These are phyloP conservation scores for Clangula hyemalis DNA, from an alignment of 2,797 vertebrate species.

Conservation along the genomic window DNA sequence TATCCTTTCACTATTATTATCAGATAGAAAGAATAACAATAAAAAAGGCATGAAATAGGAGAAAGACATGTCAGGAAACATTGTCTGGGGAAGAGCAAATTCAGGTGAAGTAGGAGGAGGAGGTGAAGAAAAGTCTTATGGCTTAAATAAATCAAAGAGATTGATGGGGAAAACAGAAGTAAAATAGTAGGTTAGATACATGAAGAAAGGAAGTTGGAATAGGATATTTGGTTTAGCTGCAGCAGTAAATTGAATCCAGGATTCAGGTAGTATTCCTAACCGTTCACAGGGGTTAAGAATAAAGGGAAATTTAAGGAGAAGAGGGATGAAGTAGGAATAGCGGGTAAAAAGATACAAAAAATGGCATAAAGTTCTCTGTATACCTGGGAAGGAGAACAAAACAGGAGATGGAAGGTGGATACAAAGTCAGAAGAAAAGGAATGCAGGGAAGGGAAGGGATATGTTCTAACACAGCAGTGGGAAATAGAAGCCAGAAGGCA, in stretches of 20 bases:
- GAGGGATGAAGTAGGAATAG: neutral
- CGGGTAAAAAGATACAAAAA: neutral
- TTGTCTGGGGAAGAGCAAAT: neutral
- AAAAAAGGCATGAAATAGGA: neutral
- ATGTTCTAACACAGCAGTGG: fast-evolving
- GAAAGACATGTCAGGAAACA: neutral
- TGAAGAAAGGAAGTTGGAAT: neutral
- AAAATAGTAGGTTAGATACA: neutral
- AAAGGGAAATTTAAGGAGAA: neutral
- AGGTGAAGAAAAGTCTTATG: neutral
- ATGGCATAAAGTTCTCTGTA: neutral
- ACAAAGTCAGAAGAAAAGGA: neutral
- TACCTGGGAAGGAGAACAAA: neutral
- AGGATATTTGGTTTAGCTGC: neutral
- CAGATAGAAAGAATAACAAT: neutral
- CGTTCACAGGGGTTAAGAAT: neutral
- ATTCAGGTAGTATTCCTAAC: neutral
- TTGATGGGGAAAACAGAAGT: neutral
- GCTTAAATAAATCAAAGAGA: neutral
- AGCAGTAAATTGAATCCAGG: neutral
- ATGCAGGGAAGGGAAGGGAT: neutral
- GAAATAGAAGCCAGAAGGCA: neutral
- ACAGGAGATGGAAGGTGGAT: neutral
- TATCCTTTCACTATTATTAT: neutral
- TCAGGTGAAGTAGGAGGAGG: neutral